Base-by-base conservation (phyloP, 2,888 invertebrate species). In the Synanthedon andrenaeformis region DNA sequence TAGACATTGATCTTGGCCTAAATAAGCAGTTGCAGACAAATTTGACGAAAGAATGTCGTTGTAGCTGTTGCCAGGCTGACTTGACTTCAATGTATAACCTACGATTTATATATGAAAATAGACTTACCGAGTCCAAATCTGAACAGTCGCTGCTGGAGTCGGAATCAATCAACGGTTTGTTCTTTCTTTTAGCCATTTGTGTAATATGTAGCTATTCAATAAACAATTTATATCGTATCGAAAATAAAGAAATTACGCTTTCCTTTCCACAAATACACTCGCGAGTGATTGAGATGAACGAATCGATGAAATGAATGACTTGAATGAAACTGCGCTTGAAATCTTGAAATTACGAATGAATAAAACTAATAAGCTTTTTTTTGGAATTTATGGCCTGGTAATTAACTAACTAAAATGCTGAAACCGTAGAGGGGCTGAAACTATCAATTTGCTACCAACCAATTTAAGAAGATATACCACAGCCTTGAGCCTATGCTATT, bases 171-270 rank as follows among this genome's bases (percentile, higher is more conserved):
- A 94, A 84, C 48, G 93, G 93, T 74, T 94, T 93, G 78, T 92
- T 94, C 80, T 95, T 94, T 63, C 95, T 90, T 87, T 95, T 95
- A 65, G 92, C 94, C 95, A 95, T 95, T 81, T 69, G 74, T 61
- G 59, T 54, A 61, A 55, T 23, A 23, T 56, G 56, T 59, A 65
- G 58, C 59, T 61, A 58, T 63, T 65, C 65, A 69, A 58, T 53
- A 54, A 57, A 6, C 8, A 35, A 35, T 10, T 10, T 35, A 35
- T 35, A 35, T 10, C 35, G 35, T 35, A 35, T 35, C 10, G 42
- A 58, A 60, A 58, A 64, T 58, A 59, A 60, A 57, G 54, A 70
- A 66, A 66, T 62, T 65, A 62, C 67, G 66, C 66, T 63, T 62
- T 61, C 65, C 11, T 70, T 58, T 66, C 56, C 35, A 35, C 35